A percentile compares a stretch with the other conserved stretches of the same genome.
Evolutionary conservation across 2,888 invertebrate genomes (phyloP).

Genomic region (Lottia scabra): DNA sequence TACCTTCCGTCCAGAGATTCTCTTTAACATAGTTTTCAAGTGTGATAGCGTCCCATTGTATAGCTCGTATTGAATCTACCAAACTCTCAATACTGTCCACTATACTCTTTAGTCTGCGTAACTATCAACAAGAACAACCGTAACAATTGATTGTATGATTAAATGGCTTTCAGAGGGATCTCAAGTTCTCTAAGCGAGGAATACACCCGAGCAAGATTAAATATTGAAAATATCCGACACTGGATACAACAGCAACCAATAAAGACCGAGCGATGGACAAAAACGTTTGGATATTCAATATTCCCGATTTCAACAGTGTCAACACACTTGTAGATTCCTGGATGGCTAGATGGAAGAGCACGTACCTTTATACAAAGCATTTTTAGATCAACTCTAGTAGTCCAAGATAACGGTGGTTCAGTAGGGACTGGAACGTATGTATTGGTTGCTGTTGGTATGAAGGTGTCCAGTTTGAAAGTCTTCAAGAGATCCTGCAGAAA

Average conservation of each 20-base stretch:
- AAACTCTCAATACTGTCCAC: conserved; percentile 27
- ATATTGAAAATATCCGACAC: no score
- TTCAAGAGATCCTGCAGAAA: conserved; percentile 50
- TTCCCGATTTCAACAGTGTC: no score
- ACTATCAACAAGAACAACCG: conserved; percentile 12
- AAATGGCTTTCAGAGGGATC: no score
- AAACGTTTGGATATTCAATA: no score
- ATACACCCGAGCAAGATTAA: no score
- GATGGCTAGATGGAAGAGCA: no score
- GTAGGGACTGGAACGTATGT: conserved; percentile 30
- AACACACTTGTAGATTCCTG: not conserved
- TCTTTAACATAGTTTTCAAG: conserved; percentile 39
- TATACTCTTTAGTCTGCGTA: conserved; percentile 30
- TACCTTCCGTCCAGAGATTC: conserved; percentile 50
- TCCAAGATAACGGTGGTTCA: conserved; percentile 41
- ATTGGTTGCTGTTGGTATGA: conserved; percentile 43
- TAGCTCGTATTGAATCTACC: conserved; percentile 37
- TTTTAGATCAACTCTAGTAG: conserved; percentile 46
- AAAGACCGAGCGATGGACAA: no score
- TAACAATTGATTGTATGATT: no score
- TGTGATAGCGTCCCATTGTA: conserved; percentile 50
- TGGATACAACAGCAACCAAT: no score
- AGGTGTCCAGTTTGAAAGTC: conserved; percentile 54
- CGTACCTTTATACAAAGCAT: conserved; percentile 43
- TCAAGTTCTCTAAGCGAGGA: no score